These are phyloP conservation scores for Scaptomyza montana DNA, from an alignment of 1,140 invertebrate genomes.

Conservation along the genomic window DNA sequence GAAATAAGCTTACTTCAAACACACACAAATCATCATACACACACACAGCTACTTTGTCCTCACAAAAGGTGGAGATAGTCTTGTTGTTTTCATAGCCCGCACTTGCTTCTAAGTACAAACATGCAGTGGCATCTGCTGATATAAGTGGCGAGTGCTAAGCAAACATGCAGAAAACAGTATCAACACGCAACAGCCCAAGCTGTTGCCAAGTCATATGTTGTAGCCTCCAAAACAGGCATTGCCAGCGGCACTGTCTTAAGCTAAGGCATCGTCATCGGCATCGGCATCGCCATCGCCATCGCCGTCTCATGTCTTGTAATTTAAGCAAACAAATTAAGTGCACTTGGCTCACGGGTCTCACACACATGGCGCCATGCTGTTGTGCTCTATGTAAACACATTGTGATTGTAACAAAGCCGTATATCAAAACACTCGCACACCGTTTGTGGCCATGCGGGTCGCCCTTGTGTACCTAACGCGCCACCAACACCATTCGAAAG, in stretches of 20 bases:
- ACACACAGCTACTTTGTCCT: not conserved
- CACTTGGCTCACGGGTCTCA: slow-evolving; percentile 67
- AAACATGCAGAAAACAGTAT: slow-evolving; percentile 41
- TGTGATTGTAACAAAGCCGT: slow-evolving; percentile 77
- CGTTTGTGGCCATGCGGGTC: slow-evolving; percentile 6
- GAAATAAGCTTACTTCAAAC: slow-evolving; percentile 37
- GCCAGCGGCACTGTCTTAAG: slow-evolving; percentile 39
- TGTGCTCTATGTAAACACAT: slow-evolving; percentile 74
- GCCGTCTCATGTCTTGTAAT: slow-evolving; percentile 78
- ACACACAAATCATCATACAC: slow-evolving; percentile 1
- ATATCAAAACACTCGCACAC: slow-evolving; percentile 63
- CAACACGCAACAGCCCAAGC: slow-evolving; percentile 19
- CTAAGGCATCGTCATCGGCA: slow-evolving; percentile 3
- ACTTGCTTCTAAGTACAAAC: slow-evolving; percentile 29
- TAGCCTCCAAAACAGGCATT: slow-evolving; percentile 46
- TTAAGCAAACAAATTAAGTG: slow-evolving; percentile 83
- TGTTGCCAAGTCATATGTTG: slow-evolving; percentile 29
- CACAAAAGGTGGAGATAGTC: slow-evolving; percentile 3
- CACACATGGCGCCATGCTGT: slow-evolving; percentile 42
- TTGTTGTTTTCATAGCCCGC: slow-evolving; percentile 18
- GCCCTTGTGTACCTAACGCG: slow-evolving; percentile 55
- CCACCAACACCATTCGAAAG: slow-evolving; percentile 5
- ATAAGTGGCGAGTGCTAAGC: slow-evolving; percentile 29
- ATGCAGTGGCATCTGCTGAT: slow-evolving; percentile 28
- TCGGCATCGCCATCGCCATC: slow-evolving; percentile 16